phyloP scores from a whole-genome alignment of 2,113 vertebrate species.

The Helogale parvula region DNA sequence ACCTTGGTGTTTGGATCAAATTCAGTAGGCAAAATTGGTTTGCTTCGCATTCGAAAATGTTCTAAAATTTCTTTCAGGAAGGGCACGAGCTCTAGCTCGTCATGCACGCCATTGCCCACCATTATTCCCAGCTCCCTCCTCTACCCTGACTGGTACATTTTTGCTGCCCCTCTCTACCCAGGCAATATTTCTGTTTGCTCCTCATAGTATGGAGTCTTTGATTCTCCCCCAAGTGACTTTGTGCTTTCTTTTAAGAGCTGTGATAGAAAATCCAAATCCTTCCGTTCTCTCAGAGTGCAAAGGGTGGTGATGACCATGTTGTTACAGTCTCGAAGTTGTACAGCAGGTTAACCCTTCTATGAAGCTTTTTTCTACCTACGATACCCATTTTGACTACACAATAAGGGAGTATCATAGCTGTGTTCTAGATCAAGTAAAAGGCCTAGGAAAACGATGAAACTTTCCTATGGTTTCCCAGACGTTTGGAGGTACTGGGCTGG shows the following conservation, averaged over 20 bases:
- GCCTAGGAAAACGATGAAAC: not conserved
- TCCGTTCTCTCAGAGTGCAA: not conserved
- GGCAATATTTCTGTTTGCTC: not conserved
- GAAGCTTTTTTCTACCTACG: not conserved
- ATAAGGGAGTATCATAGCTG: not conserved
- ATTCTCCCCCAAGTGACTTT: not conserved
- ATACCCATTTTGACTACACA: not conserved
- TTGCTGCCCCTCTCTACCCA: not conserved
- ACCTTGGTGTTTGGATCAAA: not conserved
- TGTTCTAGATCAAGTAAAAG: conserved; percentile 11
- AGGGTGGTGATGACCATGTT: not conserved
- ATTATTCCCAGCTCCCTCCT: not conserved
- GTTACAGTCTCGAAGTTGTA: not conserved
- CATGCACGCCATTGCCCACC: no score
- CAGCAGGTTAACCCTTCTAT: not conserved
- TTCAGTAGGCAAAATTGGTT: not conserved
- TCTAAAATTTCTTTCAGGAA: not conserved
- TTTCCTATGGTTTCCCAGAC: not conserved
- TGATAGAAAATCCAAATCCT: not conserved
- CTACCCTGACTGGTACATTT: not conserved
- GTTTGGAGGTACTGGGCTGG: not conserved
- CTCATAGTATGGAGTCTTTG: not conserved
- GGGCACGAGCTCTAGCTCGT: not conserved
- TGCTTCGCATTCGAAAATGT: not conserved
- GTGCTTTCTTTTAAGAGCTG: not conserved